Base-by-base conservation (phyloP, 2,797 vertebrate genomes). In the Sebastes iracundus region DNA sequence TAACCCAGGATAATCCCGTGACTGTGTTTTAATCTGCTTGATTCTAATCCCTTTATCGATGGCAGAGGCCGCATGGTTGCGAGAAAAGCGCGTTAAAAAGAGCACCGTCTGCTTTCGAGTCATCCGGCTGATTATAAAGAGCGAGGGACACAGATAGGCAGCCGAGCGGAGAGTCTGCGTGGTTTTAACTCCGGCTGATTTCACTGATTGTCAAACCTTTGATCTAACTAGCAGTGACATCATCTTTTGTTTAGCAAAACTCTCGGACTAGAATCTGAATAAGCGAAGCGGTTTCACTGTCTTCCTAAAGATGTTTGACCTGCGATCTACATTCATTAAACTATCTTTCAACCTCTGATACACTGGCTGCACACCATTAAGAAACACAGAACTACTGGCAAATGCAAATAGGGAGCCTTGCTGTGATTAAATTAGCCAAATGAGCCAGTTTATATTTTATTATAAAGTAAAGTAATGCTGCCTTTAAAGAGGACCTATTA, bases 11-110 rank as follows among this genome's bases (percentile, higher is more conserved):
- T 93, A 77, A 90, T 91, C 87, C 77, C 2, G 38, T 83, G 84
- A 83, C 87, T 80, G 77, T 13, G 35, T 73, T 91, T 90, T 91
- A 93, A 95, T 93, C 92, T 85, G 68, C 71, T 59, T 80, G 84
- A 77, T 80, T 86, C 72, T 93, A 93, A 94, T 93, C 94, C 86
- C 80, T 85, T 90, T 82, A 87, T 84, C 66, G 73, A 58, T 64
- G 70, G 58, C 75, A 61, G 75, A 70, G 72, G 73, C 27, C 65
- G 61, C 27, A 53, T 14, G 23, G 30, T 38, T 60, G 38, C 35
- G 79, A 79, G 22, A 69, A 77, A 80, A 82, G 80, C 76, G 2
- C 16, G 88, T 92, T 90, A 90, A 92, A 90, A 87, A 84, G 90
- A 91, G 90, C 90, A 81, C 16, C 65, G 23, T 2, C n/a, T 42